Percentiles rank a stretch among this genome's conserved stretches.
These are phyloP conservation scores for Trematomus bernacchii DNA, from an alignment of 2,797 vertebrate genomes.

Conservation along the genomic window DNA sequence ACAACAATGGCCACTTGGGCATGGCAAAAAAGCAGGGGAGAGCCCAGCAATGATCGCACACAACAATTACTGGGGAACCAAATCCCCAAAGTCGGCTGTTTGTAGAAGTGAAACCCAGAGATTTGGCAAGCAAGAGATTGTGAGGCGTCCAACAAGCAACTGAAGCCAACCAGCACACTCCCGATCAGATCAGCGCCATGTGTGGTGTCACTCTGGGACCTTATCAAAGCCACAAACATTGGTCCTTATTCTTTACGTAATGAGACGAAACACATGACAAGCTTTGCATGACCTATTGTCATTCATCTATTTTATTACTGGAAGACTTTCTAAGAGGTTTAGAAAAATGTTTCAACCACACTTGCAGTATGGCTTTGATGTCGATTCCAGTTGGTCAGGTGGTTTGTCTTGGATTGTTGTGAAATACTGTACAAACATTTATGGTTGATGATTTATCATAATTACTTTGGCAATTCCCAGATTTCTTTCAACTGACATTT, in stretches of 20 bases:
- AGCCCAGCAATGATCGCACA: constrained; percentile 73
- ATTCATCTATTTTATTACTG: background rate
- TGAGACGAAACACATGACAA: constrained; percentile 17
- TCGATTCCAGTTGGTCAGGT: background rate
- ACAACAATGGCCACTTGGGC: constrained; percentile 72
- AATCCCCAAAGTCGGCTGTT: constrained; percentile 73
- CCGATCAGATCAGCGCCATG: constrained; percentile 74
- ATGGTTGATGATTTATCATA: background rate
- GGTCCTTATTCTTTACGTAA: background rate
- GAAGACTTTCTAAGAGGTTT: background rate
- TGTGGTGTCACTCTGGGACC: constrained; percentile 68
- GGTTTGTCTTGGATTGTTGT: background rate
- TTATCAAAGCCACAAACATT: constrained; percentile 70
- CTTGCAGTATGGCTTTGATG: background rate
- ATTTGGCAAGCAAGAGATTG: constrained; percentile 67
- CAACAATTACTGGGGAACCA: constrained; percentile 72
- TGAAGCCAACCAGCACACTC: constrained; percentile 73
- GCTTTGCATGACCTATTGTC: background rate
- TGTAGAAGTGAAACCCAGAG: constrained; percentile 73
- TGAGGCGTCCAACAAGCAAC: constrained; percentile 64
- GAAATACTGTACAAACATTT: background rate
- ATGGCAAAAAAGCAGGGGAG: constrained; percentile 68
- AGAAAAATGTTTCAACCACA: background rate
- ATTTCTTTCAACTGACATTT: no score
- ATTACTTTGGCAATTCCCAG: background rate